Evolutionary conservation across 2,113 vertebrate genomes (phyloP), one percentile per base, ranked within the genome.

Genomic region (Scopus umbretta): DNA sequence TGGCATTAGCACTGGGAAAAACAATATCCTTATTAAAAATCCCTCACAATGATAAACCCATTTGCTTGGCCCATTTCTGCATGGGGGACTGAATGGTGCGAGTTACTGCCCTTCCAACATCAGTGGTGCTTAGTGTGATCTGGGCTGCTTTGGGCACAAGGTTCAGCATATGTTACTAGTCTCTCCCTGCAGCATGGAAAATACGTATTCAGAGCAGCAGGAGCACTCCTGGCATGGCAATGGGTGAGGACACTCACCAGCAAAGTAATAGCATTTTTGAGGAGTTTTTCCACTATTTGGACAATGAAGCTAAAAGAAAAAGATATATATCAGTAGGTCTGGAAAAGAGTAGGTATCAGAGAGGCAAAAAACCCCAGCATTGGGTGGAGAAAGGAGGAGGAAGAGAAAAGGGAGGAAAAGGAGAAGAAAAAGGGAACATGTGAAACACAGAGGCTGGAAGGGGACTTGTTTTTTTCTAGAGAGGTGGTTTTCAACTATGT

Each of bases 101-200:
- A 85, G 6, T 13, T 68, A 53, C 5, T 68, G 19, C 4, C 5
- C 23, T 83, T 78, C 45, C 32, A 65, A 70, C 38, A 61, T 6
- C 36, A 80, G 29, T 1, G 0, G 0, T 53, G 34, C 22, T 56
- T 70, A 23, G 12, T 38, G 59, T 63, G 47, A 81, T 63, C 32
- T 30, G 21, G n/a, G n/a, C 2, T 15, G 10, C 26, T 78, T 80
- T 66, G 78, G 63, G 16, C 14, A 43, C 21, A 52, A 52, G 10
- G 11, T 5, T 79, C 0, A 0, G 27, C 7, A 50, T 16, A 56
- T 9, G 4, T 53, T 50, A 45, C 10, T 58, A 27, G 6, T 26
- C 20, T 63, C 11, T n/a, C 47, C 19, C 68, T 62, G 13, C 21
- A 66, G 27, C 15, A 59, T 17, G 17, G 50, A 78, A 73, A 73